Conservation (phyloP, 2,888 invertebrate species). For the Pomacea canaliculata region DNA sequence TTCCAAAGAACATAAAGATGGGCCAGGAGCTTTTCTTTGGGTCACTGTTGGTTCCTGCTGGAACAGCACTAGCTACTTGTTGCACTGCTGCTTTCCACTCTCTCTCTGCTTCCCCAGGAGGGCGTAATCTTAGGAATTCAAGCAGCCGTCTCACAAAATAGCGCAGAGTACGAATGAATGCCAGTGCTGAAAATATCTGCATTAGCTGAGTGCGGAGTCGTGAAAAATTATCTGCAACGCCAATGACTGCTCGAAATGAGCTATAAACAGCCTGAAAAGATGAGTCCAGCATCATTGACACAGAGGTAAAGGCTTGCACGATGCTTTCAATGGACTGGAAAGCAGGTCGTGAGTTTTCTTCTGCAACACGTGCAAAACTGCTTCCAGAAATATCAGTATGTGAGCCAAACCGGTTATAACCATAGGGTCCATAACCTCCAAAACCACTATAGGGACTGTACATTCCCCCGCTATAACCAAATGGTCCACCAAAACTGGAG, state of each 20-base stretch:
- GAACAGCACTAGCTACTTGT: slow-evolving; percentile 60
- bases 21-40: slow-evolving; percentile 81
- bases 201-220: slow-evolving; percentile 85
- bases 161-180: slow-evolving; percentile 82
- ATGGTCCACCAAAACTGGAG: slow-evolving; percentile 34
- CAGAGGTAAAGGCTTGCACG: slow-evolving; percentile 90
- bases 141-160: slow-evolving; percentile 86
- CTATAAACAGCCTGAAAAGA: slow-evolving; percentile 95
- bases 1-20: slow-evolving; percentile 87
- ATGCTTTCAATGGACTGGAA: slow-evolving; percentile 95
- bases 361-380: slow-evolving; percentile 84
- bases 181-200: slow-evolving; percentile 89
- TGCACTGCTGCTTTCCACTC: slow-evolving; percentile 64
- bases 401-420: slow-evolving; percentile 46
- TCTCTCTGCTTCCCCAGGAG: slow-evolving; percentile 67
- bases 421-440: slow-evolving; percentile 42
- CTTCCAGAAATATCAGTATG: slow-evolving; percentile 37
- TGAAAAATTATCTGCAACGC: slow-evolving; percentile 95
- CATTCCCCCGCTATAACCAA: no score
- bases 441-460: slow-evolving; percentile 31
- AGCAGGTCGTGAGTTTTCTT: slow-evolving; percentile 90
- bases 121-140: slow-evolving; percentile 74
- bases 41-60: slow-evolving; percentile 67
- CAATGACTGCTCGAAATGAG: slow-evolving; percentile 94
- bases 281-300: slow-evolving; percentile 96